These are phyloP conservation scores for Muscina levida DNA, from an alignment of 2,888 invertebrate species.

Conservation along the genomic window DNA sequence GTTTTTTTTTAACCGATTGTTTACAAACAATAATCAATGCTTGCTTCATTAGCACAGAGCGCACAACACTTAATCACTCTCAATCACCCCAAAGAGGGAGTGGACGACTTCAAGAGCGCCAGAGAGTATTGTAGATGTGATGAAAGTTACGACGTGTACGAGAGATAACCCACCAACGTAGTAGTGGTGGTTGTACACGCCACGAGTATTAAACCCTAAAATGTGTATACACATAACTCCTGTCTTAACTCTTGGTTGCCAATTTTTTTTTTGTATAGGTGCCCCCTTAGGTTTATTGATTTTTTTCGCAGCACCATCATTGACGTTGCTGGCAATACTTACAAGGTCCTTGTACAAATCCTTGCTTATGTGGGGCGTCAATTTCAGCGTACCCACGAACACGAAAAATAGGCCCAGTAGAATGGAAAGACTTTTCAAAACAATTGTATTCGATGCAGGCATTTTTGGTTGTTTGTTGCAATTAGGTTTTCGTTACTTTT, in stretches of 20 bases:
- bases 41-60: neutral
- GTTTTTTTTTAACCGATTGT: slow-evolving; percentile 28
- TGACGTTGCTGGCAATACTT: slow-evolving; percentile 79
- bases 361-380: slow-evolving; percentile 94
- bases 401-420: slow-evolving; percentile 96
- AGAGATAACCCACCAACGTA: too few relatives aligned
- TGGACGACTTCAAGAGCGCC: neutral
- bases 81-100: neutral
- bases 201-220: neutral
- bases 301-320: neutral
- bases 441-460: slow-evolving; percentile 84
- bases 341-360: slow-evolving; percentile 98
- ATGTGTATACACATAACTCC: slow-evolving; percentile 14
- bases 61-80: neutral
- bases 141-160: too few relatives aligned
- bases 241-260: neutral
- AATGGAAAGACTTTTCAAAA: slow-evolving; percentile 93
- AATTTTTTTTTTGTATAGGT: too few relatives aligned
- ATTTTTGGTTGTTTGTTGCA: slow-evolving; percentile 71
- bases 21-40: slow-evolving; percentile 10
- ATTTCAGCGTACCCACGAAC: slow-evolving; percentile 95
- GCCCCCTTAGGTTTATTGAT: neutral
- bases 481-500: slow-evolving; percentile 14
- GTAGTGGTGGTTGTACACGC: too few relatives aligned
- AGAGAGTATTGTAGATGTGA: neutral